Base-by-base conservation (phyloP, 2,113 vertebrate genomes). In the Campylomormyrus tamandua region DNA sequence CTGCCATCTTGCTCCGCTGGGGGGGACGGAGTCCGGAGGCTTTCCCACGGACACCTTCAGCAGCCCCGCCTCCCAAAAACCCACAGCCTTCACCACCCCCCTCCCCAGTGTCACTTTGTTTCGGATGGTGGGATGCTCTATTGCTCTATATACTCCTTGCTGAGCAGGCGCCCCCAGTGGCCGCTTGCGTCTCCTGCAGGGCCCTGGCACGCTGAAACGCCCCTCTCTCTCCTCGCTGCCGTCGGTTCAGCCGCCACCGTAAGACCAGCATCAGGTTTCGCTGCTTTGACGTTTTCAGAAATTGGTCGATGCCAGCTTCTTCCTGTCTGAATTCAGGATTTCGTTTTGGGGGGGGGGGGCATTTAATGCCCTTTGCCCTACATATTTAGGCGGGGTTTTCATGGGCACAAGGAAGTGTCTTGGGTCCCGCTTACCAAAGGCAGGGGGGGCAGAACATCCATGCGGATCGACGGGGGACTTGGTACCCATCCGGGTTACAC, bases 161-260 rank as follows among this genome's bases (percentile, higher is more conserved):
- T 31, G 10, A 70, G n/a, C 7, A 10, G n/a, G n/a, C 3, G 3
- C 17, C 52, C 52, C 52, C 4, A 53, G 52, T 53, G 52, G 52
- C 17, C 4, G 5, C 52, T 53, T 1, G 52, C 52, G 88, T 93
- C 93, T 17, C 50, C 13, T 50, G 9, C 49, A 13, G 50, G 50
- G 50, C 15, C 50, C 50, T 52, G 52, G 52, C 31, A 1, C 31
- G 1, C 27, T 15, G 11, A 5, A 77, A 77, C 5, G 70, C 31
- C 70, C 70, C 31, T 39, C 31, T 3, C 70, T 74, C 70, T 39
- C 2, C 53, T 17, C 5, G 17, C 52, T 56, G 19, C 53, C 19
- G 1, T 6, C 0, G 50, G 21, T 5, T n/a, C 24, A 0, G 6
- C 21, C 2, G 21, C 6, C 24, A n/a, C 8, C 8, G 3, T 3